Conservation (phyloP, 2,797 vertebrate species). For the Halcyon badia region DNA sequence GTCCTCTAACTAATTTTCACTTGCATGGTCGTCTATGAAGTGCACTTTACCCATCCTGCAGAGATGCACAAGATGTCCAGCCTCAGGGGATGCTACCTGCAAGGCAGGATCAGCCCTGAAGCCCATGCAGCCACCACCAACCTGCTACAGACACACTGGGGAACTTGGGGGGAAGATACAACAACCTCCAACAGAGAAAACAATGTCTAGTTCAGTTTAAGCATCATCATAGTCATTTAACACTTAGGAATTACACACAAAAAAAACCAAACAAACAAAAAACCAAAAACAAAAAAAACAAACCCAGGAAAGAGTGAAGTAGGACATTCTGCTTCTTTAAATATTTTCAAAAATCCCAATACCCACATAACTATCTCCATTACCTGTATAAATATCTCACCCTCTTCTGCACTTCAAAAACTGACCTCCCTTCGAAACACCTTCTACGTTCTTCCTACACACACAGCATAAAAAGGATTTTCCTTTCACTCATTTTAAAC, state of each 20-base stretch:
- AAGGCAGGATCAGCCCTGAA: background rate
- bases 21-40: background rate
- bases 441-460: fast-evolving
- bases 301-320: background rate
- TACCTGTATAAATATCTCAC: background rate
- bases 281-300: background rate
- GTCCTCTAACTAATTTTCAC: background rate
- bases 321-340: background rate
- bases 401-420: background rate
- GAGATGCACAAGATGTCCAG: background rate
- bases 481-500: background rate
- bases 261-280: too few species aligned
- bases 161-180: background rate
- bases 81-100: background rate
- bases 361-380: background rate
- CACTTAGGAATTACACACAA: background rate
- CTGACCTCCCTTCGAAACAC: background rate
- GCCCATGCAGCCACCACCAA: background rate
- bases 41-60: background rate
- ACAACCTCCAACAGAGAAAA: background rate
- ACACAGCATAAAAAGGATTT: background rate
- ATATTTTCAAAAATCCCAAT: background rate
- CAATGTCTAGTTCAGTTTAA: background rate
- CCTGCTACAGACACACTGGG: background rate
- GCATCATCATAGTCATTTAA: background rate